Percentiles rank a stretch among this genome's conserved stretches.
Evolutionary conservation across 2,797 vertebrate species (phyloP).

Genomic region (Danio tinwini): DNA sequence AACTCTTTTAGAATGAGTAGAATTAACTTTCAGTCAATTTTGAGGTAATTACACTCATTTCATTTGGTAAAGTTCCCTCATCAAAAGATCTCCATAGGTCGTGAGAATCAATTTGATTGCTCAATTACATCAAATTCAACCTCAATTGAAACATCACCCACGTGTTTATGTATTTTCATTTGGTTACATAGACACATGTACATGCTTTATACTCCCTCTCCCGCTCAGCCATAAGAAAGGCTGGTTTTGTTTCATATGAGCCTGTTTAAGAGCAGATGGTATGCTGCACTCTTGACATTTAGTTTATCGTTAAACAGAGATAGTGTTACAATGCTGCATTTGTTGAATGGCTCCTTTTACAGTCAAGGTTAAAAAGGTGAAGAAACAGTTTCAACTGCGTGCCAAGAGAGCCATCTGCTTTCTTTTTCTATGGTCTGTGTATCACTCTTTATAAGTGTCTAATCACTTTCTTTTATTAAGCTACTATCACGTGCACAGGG

Average conservation of each 20-base stretch:
- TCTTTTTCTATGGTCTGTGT: slow-evolving; percentile 3
- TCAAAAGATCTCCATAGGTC: not conserved
- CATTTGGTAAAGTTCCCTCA: too few relatives aligned
- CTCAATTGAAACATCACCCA: slow-evolving; percentile 17
- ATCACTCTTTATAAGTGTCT: not conserved
- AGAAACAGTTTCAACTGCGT: not conserved
- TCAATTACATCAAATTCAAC: not conserved
- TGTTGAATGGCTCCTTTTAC: not conserved
- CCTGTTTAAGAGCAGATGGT: not conserved
- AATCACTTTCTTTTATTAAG: not conserved
- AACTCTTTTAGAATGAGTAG: too few relatives aligned
- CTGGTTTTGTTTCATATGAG: not conserved
- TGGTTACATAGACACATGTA: slow-evolving; percentile 12
- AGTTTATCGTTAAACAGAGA: slow-evolving; percentile 17
- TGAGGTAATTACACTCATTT: too few relatives aligned
- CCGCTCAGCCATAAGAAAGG: not conserved
- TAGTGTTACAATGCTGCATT: not conserved
- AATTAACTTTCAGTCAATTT: too few relatives aligned
- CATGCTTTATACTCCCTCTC: not conserved
- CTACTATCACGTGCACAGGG: slow-evolving; percentile 5
- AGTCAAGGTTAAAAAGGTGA: not conserved
- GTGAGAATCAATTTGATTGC: not conserved
- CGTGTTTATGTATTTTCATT: slow-evolving; percentile 1
- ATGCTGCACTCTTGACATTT: not conserved
- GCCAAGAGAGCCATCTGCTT: not conserved